Base-by-base conservation (phyloP, 1,140 invertebrate genomes). In the Saccostrea echinata region DNA sequence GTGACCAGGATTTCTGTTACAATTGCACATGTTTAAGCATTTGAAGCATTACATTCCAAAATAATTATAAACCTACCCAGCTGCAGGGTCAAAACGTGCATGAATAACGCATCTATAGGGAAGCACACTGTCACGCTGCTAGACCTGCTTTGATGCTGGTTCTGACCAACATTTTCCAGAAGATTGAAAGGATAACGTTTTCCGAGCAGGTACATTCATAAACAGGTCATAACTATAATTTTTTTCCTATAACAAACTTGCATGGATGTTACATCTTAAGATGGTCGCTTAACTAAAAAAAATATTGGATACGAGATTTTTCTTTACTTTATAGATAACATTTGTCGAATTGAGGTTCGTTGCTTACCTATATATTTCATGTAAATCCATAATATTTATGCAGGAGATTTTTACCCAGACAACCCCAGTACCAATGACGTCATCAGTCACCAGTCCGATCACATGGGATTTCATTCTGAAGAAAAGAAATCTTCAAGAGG, bases 381-480 rank as follows among this genome's bases (percentile, higher is more conserved):
- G 3, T 57, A 16, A 57, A 18, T 57, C 13, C 55, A 21, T 18
- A 8, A 21, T 18, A 21, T 61, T 61, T 30, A 11, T 76, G 27
- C 27, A 76, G 68, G 68, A 76, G 27, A 76, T 76, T 33, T 76
- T 76, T 16, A 76, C 68, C 68, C 68, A 76, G 68, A 76, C 68
- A 27, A 76, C 68, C 13, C 68, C 68, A 30, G 18, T 76, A 3
- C 27, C 68, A 6, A 76, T 76, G 68, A 76, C 68, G 68, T 76
- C 68, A 76, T 11, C 68, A 30, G 68, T 76, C 1, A 76, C 68
- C 24, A 76, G 68, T 33, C 68, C 68, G 12, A 76, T 76, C 30
- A 76, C 68, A 16, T 76, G 68, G 68, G 68, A 76, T 76, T 76
- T 33, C 27, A 76, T 33, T 30, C 30, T 76, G 16, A 76, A 76